phyloP scores from a whole-genome alignment of 2,113 vertebrate species.

The Sciurus niger region DNA sequence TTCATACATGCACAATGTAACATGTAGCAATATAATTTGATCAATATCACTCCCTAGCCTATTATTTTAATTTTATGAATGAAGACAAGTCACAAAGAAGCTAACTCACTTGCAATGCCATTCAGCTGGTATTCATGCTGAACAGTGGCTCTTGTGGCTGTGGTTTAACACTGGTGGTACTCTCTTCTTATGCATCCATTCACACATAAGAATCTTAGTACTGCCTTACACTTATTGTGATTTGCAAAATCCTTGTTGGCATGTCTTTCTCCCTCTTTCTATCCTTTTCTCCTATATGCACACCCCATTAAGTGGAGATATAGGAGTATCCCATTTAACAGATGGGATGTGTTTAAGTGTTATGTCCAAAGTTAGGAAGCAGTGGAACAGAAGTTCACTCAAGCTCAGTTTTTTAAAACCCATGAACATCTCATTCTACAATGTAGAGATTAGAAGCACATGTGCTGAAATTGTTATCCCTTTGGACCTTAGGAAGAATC shows the following conservation, averaged over 20 bases:
- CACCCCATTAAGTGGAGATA: not conserved
- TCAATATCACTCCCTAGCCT: too few relatives aligned
- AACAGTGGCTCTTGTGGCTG: not conserved
- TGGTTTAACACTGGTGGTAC: not conserved
- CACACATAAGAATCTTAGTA: not conserved
- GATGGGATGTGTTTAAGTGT: not conserved
- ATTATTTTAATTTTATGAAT: not conserved
- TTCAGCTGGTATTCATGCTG: not conserved
- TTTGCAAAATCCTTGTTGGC: not conserved
- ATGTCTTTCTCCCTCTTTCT: not conserved
- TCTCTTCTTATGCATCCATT: not conserved
- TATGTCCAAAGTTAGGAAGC: not conserved
- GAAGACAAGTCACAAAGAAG: not conserved
- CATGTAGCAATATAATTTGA: too few relatives aligned
- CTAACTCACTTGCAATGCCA: not conserved
- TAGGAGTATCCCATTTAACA: not conserved
- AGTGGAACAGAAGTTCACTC: not conserved
- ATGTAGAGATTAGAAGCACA: not conserved
- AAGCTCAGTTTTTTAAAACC: not conserved
- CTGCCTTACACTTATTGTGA: not conserved
- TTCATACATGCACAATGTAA: too few relatives aligned
- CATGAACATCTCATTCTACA: not conserved
- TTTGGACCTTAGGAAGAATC: not conserved
- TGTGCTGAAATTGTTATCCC: not conserved
- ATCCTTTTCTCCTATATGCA: not conserved